Evolutionary conservation across 2,888 invertebrate genomes (phyloP).

Genomic region (Dryadula phaetusa): DNA sequence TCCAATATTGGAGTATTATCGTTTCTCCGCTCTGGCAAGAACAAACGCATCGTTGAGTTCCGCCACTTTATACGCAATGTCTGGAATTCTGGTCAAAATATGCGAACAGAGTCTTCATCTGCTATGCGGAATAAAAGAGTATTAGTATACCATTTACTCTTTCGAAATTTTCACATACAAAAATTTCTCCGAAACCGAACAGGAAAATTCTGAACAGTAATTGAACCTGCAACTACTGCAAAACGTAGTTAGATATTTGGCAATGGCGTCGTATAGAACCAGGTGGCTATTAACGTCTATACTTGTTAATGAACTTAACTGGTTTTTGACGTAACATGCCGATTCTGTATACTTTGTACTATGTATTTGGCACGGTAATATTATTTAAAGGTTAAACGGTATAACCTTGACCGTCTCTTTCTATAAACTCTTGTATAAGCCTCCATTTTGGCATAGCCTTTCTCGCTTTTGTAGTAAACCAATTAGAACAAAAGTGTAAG

Average conservation of each 20-base stretch:
- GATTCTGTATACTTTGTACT: constrained; percentile 6
- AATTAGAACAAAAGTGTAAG: not conserved
- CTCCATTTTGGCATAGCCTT: constrained; percentile 1
- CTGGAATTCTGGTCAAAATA: too few species aligned
- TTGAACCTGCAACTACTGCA: not conserved
- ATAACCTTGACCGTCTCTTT: constrained; percentile 20
- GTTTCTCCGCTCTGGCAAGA: too few species aligned
- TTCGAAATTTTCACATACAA: too few species aligned
- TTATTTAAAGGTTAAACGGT: constrained; percentile 10
- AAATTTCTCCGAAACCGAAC: too few species aligned
- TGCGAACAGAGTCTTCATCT: too few species aligned
- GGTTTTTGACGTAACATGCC: constrained; percentile 5
- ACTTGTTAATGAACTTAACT: not conserved
- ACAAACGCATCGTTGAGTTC: too few species aligned
- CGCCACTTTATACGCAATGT: too few species aligned
- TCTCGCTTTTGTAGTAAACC: not conserved
- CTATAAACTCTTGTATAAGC: not conserved
- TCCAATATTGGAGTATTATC: too few species aligned
- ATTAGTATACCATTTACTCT: too few species aligned
- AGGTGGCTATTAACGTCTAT: not conserved
- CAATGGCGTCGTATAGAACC: not conserved
- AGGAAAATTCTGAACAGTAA: not conserved
- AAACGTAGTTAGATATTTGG: not conserved
- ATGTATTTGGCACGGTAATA: constrained; percentile 13
- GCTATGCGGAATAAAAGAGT: too few species aligned